phyloP scores from a whole-genome alignment of 2,113 vertebrate species.

The Cyanoderma ruficeps region DNA sequence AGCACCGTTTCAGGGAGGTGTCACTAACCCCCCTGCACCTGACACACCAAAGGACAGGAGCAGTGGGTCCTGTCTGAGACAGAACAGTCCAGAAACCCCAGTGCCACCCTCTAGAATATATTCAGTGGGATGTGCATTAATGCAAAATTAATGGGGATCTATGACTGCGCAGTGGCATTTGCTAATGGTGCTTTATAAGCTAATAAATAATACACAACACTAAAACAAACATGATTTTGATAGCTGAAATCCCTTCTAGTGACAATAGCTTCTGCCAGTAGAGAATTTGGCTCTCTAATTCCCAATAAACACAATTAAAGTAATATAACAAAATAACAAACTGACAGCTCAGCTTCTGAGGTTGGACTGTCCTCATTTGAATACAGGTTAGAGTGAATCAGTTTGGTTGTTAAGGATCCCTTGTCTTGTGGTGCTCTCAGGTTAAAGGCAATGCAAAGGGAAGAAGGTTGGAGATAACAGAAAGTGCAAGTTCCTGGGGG shows the following conservation, averaged over 20 bases:
- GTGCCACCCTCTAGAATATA: not conserved
- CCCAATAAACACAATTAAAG: not conserved
- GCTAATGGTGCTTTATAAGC: not conserved
- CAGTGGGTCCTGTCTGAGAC: not conserved
- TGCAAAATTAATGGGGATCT: conserved; percentile 25
- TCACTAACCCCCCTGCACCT: not conserved
- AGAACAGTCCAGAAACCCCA: not conserved
- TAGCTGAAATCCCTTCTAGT: not conserved
- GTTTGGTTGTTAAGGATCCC: not conserved
- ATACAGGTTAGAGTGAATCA: not conserved
- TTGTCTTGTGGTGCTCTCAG: not conserved
- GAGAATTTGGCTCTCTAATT: not conserved
- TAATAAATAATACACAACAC: not conserved
- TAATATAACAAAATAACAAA: not conserved
- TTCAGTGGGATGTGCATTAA: not conserved
- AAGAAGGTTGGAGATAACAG: not conserved
- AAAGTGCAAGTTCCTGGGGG: not conserved
- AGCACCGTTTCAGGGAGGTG: not conserved
- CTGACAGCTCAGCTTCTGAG: not conserved
- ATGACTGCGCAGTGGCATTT: not conserved
- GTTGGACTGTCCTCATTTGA: not conserved
- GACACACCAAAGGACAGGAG: not conserved
- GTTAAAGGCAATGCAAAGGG: not conserved
- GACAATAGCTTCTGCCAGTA: not conserved
- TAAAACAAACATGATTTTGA: not conserved